A percentile compares a stretch with the other conserved stretches of the same genome.
Conservation (phyloP, 2,797 vertebrate genomes). For the Falco naumanni region DNA sequence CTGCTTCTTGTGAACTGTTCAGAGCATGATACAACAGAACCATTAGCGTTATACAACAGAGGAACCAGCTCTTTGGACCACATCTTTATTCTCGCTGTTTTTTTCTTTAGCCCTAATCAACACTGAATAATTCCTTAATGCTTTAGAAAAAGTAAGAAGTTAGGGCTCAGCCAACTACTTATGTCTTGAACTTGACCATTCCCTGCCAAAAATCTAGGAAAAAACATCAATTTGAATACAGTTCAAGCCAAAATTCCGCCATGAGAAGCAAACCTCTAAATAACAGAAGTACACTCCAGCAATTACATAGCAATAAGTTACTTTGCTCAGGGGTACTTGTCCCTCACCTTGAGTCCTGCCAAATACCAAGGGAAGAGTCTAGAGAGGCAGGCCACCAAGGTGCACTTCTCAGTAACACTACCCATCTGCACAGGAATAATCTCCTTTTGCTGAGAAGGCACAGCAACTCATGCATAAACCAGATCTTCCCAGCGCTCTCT, state of each 20-base stretch:
- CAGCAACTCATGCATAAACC: conserved; percentile 46
- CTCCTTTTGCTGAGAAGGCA: conserved; percentile 48
- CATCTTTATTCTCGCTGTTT: background rate
- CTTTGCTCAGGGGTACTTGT: background rate
- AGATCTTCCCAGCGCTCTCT: background rate
- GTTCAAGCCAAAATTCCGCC: background rate
- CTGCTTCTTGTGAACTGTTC: background rate
- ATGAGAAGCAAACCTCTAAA: background rate
- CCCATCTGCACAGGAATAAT: conserved; percentile 20
- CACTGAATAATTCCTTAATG: background rate
- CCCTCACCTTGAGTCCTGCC: background rate
- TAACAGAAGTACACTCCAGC: background rate
- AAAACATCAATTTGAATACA: background rate
- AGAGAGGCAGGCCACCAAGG: background rate
- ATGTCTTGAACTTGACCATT: background rate
- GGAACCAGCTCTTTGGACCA: background rate
- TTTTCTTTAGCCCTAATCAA: background rate
- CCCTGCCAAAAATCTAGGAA: background rate
- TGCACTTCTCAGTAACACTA: background rate
- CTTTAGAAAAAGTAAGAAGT: background rate
- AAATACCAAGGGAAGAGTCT: background rate
- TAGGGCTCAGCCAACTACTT: background rate
- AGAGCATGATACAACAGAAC: background rate
- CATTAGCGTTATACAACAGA: background rate
- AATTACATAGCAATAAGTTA: background rate